phyloP scores from a whole-genome alignment of 2,888 invertebrate species.

The Ellobium chinense region DNA sequence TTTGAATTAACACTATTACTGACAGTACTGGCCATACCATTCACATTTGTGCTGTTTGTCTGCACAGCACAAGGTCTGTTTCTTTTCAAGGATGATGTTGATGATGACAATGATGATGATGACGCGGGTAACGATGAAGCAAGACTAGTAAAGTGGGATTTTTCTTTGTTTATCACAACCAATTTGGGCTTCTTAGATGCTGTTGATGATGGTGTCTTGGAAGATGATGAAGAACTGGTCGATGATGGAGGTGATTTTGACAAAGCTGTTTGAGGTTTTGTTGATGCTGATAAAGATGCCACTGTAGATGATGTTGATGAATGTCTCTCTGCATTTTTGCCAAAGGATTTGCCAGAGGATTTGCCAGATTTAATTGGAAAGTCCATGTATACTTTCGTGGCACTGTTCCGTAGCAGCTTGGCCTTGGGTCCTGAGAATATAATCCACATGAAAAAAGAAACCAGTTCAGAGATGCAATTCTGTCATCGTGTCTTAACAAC shows the following conservation, averaged over 20 bases:
- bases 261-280: background rate
- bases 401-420: constrained; percentile 50
- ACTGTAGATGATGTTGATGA: background rate
- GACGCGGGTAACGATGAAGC: background rate
- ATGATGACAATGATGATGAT: background rate
- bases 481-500: too few relatives aligned
- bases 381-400: constrained; percentile 56
- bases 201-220: background rate
- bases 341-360: background rate
- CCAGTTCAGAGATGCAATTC: too few relatives aligned
- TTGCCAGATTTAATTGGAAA: constrained; percentile 51
- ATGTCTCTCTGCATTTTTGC: background rate
- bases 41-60: background rate
- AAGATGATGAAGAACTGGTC: background rate
- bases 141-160: background rate
- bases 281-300: background rate
- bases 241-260: background rate
- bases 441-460: too few relatives aligned
- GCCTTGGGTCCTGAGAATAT: constrained; percentile 64
- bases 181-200: constrained; percentile 16
- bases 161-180: constrained; percentile 24
- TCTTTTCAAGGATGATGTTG: background rate
- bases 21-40: background rate
- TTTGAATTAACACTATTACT: background rate
- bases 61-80: background rate